phyloP scores from a whole-genome alignment of 2,888 invertebrate genomes.

The Hypercompe scribonia region DNA sequence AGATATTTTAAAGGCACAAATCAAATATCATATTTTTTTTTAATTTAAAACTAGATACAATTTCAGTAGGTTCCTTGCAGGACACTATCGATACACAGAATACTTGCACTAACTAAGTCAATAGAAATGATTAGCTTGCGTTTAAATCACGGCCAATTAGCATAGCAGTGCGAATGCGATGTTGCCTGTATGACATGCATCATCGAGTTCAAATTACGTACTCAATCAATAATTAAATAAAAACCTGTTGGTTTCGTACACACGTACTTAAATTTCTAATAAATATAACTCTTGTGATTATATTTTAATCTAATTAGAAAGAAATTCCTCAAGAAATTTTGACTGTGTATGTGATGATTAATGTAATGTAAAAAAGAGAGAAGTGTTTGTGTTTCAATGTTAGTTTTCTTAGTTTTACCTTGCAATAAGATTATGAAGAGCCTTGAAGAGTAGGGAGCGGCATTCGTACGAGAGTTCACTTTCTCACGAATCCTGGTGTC shows the following conservation, averaged over 20 bases:
- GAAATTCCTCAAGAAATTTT: not conserved
- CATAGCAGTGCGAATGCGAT: slow-evolving; percentile 45
- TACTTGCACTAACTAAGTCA: slow-evolving; percentile 29
- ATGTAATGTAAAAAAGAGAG: slow-evolving; percentile 10
- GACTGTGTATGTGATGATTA: slow-evolving; percentile 7
- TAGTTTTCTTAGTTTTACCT: slow-evolving; percentile 86
- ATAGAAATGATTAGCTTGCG: slow-evolving; percentile 52
- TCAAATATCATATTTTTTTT: too few species aligned
- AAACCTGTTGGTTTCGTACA: slow-evolving; percentile 32
- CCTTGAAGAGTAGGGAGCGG: slow-evolving; percentile 98
- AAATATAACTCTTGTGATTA: slow-evolving; percentile 18
- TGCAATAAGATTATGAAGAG: slow-evolving; percentile 99
- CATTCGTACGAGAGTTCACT: slow-evolving; percentile 99
- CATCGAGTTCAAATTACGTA: slow-evolving; percentile 48
- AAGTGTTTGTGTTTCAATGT: not conserved
- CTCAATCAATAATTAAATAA: slow-evolving; percentile 37
- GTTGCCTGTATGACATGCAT: slow-evolving; percentile 40
- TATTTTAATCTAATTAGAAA: slow-evolving; percentile 14
- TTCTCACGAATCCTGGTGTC: slow-evolving; percentile 97
- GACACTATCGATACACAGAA: slow-evolving; percentile 28
- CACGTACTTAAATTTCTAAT: slow-evolving; percentile 5
- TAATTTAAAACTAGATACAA: too few species aligned
- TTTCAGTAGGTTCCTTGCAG: slow-evolving; percentile 35
- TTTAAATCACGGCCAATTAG: slow-evolving; percentile 52
- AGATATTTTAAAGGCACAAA: too few species aligned